Evolutionary conservation across 2,113 vertebrate species (phyloP).

Genomic region (Meleagris gallopavo): DNA sequence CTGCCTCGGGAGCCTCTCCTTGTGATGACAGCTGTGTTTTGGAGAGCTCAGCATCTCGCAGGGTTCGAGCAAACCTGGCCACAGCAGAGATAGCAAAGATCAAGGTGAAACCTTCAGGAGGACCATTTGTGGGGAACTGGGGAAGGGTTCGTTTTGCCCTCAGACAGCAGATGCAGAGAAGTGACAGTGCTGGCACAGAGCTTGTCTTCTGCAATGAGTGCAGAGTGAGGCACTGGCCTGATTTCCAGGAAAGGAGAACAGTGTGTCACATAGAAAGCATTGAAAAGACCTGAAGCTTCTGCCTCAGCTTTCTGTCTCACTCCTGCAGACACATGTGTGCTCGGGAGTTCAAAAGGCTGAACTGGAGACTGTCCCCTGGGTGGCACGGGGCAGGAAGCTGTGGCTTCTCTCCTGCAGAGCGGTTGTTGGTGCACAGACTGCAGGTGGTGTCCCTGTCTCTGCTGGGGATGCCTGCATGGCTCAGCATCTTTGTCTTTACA

Average conservation of each 20-base stretch:
- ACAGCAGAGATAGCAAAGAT: neutral
- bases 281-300: slow-evolving; percentile 58
- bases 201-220: slow-evolving; percentile 34
- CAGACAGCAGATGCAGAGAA: neutral
- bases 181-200: neutral
- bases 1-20: neutral
- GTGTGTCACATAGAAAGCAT: slow-evolving; percentile 60
- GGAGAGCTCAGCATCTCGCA: neutral
- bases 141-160: slow-evolving; percentile 10
- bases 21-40: neutral
- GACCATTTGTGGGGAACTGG: neutral
- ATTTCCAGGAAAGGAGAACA: slow-evolving; percentile 70
- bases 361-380: neutral
- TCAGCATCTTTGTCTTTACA: neutral
- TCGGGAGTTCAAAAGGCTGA: slow-evolving; percentile 34
- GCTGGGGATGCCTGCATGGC: neutral
- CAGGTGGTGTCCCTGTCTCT: neutral
- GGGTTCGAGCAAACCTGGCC: neutral
- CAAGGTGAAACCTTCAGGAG: neutral
- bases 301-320: slow-evolving; percentile 26
- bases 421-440: neutral
- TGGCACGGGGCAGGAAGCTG: neutral
- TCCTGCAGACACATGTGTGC: slow-evolving; percentile 14
- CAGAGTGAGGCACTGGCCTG: slow-evolving; percentile 51
- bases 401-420: neutral